These are phyloP conservation scores for Scaeva pyrastri DNA, from an alignment of 2,888 invertebrate genomes.

Conservation along the genomic window DNA sequence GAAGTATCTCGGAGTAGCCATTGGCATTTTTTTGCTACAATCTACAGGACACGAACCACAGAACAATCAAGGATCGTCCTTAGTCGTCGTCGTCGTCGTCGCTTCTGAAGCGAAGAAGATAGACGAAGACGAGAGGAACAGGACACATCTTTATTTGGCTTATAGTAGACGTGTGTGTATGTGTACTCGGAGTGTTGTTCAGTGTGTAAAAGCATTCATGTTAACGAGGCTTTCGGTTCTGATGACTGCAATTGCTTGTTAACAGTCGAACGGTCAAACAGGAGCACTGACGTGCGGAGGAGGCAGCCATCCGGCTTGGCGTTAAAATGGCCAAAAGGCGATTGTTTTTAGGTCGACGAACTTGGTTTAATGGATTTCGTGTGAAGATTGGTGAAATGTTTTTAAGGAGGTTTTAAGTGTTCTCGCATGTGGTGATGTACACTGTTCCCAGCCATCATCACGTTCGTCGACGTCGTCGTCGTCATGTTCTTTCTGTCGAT, in stretches of 20 bases:
- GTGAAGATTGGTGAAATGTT: conserved; percentile 41
- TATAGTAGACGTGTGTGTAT: too few relatives aligned
- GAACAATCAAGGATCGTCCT: conserved; percentile 13
- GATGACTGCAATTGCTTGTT: conserved; percentile 73
- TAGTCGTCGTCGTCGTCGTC: neutral
- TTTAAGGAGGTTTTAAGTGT: conserved; percentile 30
- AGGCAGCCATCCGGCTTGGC: too few relatives aligned
- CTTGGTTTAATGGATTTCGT: conserved; percentile 61
- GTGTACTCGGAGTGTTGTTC: too few relatives aligned
- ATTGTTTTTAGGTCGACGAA: conserved; percentile 63
- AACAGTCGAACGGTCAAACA: conserved; percentile 15
- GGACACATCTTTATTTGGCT: conserved; percentile 46
- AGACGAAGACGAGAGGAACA: neutral
- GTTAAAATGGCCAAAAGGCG: conserved; percentile 44
- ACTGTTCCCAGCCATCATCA: neutral
- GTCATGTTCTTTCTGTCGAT: too few relatives aligned
- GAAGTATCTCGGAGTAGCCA: conserved; percentile 38
- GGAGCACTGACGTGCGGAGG: too few relatives aligned
- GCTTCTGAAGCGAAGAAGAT: conserved; percentile 8
- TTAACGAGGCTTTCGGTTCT: conserved; percentile 69
- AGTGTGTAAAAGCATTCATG: conserved; percentile 64
- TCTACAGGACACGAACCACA: neutral
- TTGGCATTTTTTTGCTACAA: conserved; percentile 4
- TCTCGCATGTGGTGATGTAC: conserved; percentile 9
- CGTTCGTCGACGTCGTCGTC: neutral